Base-by-base conservation (phyloP, 2,797 vertebrate species). In the Acanthurus tractus region DNA sequence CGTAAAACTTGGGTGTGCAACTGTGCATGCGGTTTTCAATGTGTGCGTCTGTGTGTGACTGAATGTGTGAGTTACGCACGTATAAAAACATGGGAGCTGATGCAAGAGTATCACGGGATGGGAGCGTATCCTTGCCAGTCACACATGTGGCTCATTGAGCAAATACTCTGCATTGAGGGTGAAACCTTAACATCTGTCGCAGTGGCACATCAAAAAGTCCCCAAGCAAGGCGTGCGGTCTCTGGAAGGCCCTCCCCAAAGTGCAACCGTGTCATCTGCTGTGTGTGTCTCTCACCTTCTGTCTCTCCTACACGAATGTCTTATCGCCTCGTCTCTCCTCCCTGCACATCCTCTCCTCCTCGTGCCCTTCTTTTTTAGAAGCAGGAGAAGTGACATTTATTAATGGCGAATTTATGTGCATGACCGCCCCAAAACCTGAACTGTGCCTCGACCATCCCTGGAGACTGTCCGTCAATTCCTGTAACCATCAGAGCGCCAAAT, bases 341-440 rank as follows among this genome's bases (percentile, higher is more conserved):
- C 63, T 2, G 53, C 54, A 20, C 70, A 11, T 73, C 61, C 79
- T 79, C 80, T 69, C 66, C 81, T 77, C 74, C 83, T 65, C 64
- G 56, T 78, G 75, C 89, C 92, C 86, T 89, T 90, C 86, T 83
- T 88, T 90, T 90, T 93, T 87, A 87, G 88, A 84, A 20, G 81
- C 88, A 91, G 88, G 86, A 85, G 85, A 92, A 92, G 93, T 93
- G 93, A 94, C 93, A 93, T 94, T 93, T 93, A 94, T 94, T 94
- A 93, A 94, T 93, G 92, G 89, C 56, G 62, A 90, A 93, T 94
- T 93, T 91, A 94, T 94, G 92, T 91, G 92, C 93, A 93, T 94
- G 93, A 92, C 90, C 80, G 85, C 89, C 80, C 89, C 70, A 81
- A 90, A 92, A 92, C 91, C 92, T 92, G 89, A 92, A 92, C 92